These are phyloP conservation scores for Tolmerus cingulatus DNA, from an alignment of 2,888 invertebrate species.

Conservation along the genomic window DNA sequence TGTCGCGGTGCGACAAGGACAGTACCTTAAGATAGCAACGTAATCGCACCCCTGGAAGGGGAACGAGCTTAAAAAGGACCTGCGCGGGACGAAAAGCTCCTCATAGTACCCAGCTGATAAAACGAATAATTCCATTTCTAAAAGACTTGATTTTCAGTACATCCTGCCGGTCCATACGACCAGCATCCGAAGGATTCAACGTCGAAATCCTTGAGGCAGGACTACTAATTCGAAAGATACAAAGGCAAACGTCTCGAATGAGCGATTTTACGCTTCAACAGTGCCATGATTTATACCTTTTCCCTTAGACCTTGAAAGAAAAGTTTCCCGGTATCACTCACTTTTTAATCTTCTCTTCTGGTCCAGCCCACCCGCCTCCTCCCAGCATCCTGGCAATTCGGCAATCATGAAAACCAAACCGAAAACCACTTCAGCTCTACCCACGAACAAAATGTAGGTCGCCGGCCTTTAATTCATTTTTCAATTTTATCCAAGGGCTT, in stretches of 20 bases:
- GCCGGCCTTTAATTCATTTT: slow-evolving; percentile 36
- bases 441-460: slow-evolving; percentile 14
- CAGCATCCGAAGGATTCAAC: neutral
- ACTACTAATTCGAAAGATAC: neutral
- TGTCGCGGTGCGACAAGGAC: slow-evolving; percentile 25
- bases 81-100: neutral
- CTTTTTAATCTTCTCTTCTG: slow-evolving; percentile 16
- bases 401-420: neutral
- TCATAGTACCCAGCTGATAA: neutral
- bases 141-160: neutral
- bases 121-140: neutral
- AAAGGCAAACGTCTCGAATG: neutral
- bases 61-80: neutral
- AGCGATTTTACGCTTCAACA: slow-evolving; percentile 23
- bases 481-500: slow-evolving; percentile 25
- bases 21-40: neutral
- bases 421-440: neutral
- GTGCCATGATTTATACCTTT: slow-evolving; percentile 28
- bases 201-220: neutral
- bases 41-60: slow-evolving; percentile 33
- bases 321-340: neutral
- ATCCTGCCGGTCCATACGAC: neutral
- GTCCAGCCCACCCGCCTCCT: neutral
- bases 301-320: neutral
- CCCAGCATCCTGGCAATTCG: neutral